These are phyloP conservation scores for Lagodon rhomboides DNA, from an alignment of 2,797 vertebrate genomes.

Conservation along the genomic window DNA sequence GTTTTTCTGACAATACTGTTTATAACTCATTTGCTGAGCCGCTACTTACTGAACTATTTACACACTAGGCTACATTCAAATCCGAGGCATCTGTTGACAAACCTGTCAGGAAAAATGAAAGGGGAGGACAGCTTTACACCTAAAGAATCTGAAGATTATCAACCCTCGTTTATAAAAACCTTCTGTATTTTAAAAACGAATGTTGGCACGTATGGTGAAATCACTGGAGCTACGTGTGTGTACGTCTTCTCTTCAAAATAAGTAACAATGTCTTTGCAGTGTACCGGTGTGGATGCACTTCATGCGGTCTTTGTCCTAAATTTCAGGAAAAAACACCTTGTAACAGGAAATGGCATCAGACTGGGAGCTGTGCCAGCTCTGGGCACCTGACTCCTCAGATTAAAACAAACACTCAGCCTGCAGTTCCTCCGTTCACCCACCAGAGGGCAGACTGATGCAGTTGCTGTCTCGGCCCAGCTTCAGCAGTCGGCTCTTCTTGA, in stretches of 20 bases:
- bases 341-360: conserved; percentile 19
- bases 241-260: not conserved
- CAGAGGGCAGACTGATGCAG: conserved; percentile 94
- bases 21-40: too few relatives aligned
- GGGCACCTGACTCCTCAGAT: not conserved
- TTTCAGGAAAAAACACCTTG: conserved; percentile 2
- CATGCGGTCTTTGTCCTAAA: not conserved
- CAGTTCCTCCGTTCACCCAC: conserved; percentile 80
- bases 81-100: too few relatives aligned
- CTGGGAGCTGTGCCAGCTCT: not conserved
- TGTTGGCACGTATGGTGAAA: not conserved
- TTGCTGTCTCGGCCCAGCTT: conserved; percentile 91
- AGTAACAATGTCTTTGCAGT: not conserved
- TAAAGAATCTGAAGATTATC: too few relatives aligned
- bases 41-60: too few relatives aligned
- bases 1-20: too few relatives aligned
- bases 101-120: too few relatives aligned
- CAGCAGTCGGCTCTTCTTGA: conserved; percentile 89
- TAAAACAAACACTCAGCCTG: not conserved
- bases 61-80: too few relatives aligned
- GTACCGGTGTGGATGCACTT: not conserved
- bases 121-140: too few relatives aligned
- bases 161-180: too few relatives aligned
- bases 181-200: too few relatives aligned
- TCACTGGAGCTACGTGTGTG: not conserved